phyloP scores from a whole-genome alignment of 2,888 invertebrate species.

The Escarpia spicata region DNA sequence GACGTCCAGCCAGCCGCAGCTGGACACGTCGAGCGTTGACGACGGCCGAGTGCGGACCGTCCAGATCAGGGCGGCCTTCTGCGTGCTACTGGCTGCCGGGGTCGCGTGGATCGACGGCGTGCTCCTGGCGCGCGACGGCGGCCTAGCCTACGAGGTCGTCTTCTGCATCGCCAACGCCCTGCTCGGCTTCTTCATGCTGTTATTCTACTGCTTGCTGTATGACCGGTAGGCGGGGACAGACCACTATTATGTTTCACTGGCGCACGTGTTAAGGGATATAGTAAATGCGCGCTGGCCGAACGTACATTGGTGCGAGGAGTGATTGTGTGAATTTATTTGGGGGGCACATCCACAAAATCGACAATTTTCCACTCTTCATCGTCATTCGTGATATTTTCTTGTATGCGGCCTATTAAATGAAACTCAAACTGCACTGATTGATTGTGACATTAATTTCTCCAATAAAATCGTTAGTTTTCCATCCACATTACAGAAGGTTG shows the following conservation, averaged over 20 bases:
- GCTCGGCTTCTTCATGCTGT: not conserved
- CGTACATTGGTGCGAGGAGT: no score
- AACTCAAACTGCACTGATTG: no score
- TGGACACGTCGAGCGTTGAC: constrained; percentile 26
- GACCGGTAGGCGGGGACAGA: not conserved
- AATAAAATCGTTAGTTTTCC: no score
- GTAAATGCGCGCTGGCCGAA: no score
- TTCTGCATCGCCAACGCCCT: constrained; percentile 53
- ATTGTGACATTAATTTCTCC: no score
- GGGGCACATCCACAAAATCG: no score
- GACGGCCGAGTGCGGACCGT: constrained; percentile 41
- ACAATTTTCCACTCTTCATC: no score
- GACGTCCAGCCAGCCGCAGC: constrained; percentile 18
- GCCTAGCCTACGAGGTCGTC: constrained; percentile 55
- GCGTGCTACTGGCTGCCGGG: constrained; percentile 58
- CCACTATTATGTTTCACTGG: not conserved
- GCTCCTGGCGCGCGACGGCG: constrained; percentile 55
- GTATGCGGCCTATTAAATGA: no score
- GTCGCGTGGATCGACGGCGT: constrained; percentile 62
- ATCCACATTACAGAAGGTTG: no score
- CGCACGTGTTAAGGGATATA: not conserved
- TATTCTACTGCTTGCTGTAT: not conserved
- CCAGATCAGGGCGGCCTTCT: constrained; percentile 58
- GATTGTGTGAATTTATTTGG: not conserved
- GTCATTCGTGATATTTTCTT: no score